These are phyloP conservation scores for Furnarius figulus DNA, from an alignment of 2,113 vertebrate genomes.

Conservation along the genomic window DNA sequence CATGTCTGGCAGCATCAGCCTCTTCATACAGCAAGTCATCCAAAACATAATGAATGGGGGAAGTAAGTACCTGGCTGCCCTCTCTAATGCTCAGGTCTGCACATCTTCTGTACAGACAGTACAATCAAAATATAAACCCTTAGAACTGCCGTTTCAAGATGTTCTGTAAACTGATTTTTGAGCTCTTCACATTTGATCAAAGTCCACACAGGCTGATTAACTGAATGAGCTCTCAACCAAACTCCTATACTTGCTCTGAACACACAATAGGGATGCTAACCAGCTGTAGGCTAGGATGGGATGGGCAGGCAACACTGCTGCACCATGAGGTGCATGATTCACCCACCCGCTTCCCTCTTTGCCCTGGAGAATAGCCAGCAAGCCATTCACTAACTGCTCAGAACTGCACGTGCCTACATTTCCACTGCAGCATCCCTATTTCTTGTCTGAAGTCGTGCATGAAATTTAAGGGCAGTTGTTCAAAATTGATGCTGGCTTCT, in stretches of 20 bases:
- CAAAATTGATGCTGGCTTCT: neutral
- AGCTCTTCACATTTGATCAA: neutral
- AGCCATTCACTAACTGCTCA: neutral
- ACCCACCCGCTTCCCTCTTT: neutral
- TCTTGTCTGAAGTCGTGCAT: neutral
- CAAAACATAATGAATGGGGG: neutral
- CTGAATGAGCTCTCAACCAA: neutral
- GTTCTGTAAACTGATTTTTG: neutral
- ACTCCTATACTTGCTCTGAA: neutral
- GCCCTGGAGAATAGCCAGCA: neutral
- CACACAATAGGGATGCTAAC: neutral
- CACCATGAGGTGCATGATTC: neutral
- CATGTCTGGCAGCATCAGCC: neutral
- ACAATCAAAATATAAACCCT: neutral
- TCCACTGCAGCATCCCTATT: neutral
- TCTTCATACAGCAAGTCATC: neutral
- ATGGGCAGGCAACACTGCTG: neutral
- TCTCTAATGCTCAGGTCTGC: neutral
- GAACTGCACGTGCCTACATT: neutral
- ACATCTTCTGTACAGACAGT: neutral
- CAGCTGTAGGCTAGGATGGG: neutral
- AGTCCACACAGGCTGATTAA: neutral
- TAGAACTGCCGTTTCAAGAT: neutral
- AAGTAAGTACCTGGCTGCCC: neutral
- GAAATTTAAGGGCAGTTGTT: neutral